A percentile compares a stretch with the other conserved stretches of the same genome.
These are phyloP conservation scores for Rhamnusium bicolor DNA, from an alignment of 2,888 invertebrate species.

Conservation along the genomic window DNA sequence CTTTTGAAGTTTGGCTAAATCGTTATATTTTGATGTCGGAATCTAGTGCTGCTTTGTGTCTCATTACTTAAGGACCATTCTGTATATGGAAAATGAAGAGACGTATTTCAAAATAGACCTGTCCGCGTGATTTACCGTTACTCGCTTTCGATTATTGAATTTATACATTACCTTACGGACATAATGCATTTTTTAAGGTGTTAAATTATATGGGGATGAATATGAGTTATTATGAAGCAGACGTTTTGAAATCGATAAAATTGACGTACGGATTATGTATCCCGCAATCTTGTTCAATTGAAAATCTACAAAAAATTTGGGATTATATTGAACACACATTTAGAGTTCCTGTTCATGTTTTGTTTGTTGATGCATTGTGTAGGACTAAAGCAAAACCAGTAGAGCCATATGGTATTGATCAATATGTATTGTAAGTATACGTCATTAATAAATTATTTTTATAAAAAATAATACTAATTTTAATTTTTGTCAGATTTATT, in stretches of 20 bases:
- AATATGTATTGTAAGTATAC: constrained; percentile 48
- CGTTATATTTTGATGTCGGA: no score
- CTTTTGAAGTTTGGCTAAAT: no score
- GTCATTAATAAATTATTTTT: no score
- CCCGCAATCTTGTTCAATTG: constrained; percentile 53
- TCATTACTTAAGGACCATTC: no score
- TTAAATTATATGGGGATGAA: constrained; percentile 30
- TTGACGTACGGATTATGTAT: constrained; percentile 53
- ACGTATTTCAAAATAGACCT: no score
- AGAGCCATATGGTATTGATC: constrained; percentile 45
- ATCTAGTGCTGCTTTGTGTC: no score
- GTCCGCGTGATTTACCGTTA: no score
- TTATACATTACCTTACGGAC: no score
- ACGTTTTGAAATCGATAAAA: constrained; percentile 37
- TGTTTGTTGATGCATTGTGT: constrained; percentile 49
- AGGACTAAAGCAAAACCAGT: constrained; percentile 47
- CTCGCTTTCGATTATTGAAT: no score
- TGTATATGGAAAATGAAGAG: no score
- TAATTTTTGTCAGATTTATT: no score
- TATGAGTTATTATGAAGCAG: constrained; percentile 27
- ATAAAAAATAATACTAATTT: no score
- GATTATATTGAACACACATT: constrained; percentile 53
- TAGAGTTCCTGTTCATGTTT: constrained; percentile 46
- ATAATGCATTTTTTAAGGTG: constrained; percentile 37
- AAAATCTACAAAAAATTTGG: constrained; percentile 54